Base-by-base conservation (phyloP, 1,140 invertebrate species). In the Drosophila cardini region DNA sequence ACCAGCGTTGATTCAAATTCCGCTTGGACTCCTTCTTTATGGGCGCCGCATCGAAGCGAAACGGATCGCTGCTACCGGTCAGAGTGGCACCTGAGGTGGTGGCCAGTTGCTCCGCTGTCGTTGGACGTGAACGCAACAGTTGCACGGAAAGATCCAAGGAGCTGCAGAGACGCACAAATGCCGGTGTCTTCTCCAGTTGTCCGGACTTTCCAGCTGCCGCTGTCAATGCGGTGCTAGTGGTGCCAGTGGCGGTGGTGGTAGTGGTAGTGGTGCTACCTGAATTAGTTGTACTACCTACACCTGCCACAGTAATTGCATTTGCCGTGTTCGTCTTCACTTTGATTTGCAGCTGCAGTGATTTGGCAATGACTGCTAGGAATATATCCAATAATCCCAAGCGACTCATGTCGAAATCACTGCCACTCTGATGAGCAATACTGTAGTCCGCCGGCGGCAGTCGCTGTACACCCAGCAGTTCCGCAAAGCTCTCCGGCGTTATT, bases 301-400 rank as follows among this genome's bases (percentile, higher is more conserved):
- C 56, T 6, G 26, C 57, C 1, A 3, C 13, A 10, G 30, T 16
- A 1, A 32, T 43, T 0, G 72, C 32, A 10, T 62, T 40, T 0
- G 50, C 72, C 9, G 69, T 68, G 0, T 74, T 94, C 0, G 74
- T 91, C 93, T 97, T 97, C 2, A 96, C 93, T 93, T 97, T 98
- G 0, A 97, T 95, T 93, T 98, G 98, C 4, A 98, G 94, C 32
- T 96, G 96, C 32, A 98, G 91, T 0, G 96, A 94, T 92, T 98
- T 98, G 6, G 96, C 96, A 38, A 98, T 97, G 61, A 97, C 96
- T 55, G 96, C 95, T 30, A 98, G 91, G 85, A 98, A 96, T 18
- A 98, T 96, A 87, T 98, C 97, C 48, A 98, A 92, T 71, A 98
- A 94, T 7, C 95, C 95, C 15, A 94, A 76, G 2, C 94, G 94